Percentiles rank a stretch among this genome's conserved stretches.
Conservation (phyloP, 2,888 invertebrate species). For the Orthosia gracilis region DNA sequence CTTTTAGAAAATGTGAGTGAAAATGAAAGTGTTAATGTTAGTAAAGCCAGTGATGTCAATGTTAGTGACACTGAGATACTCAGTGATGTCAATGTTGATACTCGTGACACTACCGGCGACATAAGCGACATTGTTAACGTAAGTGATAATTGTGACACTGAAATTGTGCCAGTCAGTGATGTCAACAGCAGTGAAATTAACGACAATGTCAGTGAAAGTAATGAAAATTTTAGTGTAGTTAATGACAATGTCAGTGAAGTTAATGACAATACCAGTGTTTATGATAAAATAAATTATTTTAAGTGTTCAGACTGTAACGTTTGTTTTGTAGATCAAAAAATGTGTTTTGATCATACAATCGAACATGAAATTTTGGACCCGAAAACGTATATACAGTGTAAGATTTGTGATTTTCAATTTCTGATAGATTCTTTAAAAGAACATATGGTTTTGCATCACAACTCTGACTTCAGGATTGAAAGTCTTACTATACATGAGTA, state of each 20-base stretch:
- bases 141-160: conserved; percentile 5
- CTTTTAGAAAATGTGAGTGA: background rate
- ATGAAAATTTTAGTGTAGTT: conserved; percentile 1
- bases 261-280: conserved; percentile 1
- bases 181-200: conserved; percentile 6
- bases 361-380: conserved; percentile 72
- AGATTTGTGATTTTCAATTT: conserved; percentile 79
- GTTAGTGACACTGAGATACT: background rate
- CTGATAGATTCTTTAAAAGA: conserved; percentile 69
- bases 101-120: background rate
- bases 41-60: conserved; percentile 3
- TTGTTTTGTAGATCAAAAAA: conserved; percentile 69
- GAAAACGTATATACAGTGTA: conserved; percentile 79
- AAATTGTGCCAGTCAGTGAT: background rate
- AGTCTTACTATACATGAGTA: conserved; percentile 75
- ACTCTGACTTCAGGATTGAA: conserved; percentile 70
- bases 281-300: conserved; percentile 51
- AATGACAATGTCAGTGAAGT: conserved; percentile 9
- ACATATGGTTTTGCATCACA: conserved; percentile 76
- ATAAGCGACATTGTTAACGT: conserved; percentile 1
- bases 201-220: background rate
- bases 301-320: conserved; percentile 77
- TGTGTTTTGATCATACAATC: conserved; percentile 72
- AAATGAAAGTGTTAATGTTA: background rate
- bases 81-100: conserved; percentile 16